Base-by-base conservation (phyloP, 2,797 vertebrate genomes). In the Toxotes lorentzi region DNA sequence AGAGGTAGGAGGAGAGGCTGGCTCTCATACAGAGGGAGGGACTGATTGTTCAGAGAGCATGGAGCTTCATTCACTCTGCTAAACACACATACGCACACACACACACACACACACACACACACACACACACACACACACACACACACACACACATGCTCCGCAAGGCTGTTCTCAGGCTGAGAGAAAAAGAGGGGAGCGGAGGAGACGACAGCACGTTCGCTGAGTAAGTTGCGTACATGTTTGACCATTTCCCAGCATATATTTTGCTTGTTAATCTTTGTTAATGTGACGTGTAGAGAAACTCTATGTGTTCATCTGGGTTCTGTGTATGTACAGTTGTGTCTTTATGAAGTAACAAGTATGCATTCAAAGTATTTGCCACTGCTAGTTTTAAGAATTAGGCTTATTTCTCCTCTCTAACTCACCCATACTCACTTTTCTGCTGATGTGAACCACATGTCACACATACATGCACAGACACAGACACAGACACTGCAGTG, bases 361-460 rank as follows among this genome's bases (percentile, higher is more conserved):
- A 4, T 21, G 17, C 23, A 47, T 61, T 61, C 21, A 43, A 19
- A 62, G 63, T 78, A 19, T 76, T 65, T 71, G 43, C 66, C 32
- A 48, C 40, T 48, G 51, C 27, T 38, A 5, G 43, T 78, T 84
- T 75, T 48, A 57, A 81, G 60, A 70, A 66, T 63, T 76, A 45
- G 60, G 54, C 10, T 38, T 67, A 24, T 78, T 82, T 81, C 70
- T 83, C 63, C 67, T 51, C 73, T 81, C 21, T 35, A 23, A 67
- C 72, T 64, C 61, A 79, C 9, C 51, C 57, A 47, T 69, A 76
- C 43, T 50, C 57, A 74, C 32, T 50, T 81, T 87, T 70, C 74
- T 87, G 78, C 83, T 93, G 85, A 92, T 93, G 81, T 84, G 74
- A 93, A 93, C 90, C 89, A 90, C 87, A 92, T 93, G 88, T 90